phyloP scores from a whole-genome alignment of 2,113 vertebrate genomes.

The Recurvirostra avosetta region DNA sequence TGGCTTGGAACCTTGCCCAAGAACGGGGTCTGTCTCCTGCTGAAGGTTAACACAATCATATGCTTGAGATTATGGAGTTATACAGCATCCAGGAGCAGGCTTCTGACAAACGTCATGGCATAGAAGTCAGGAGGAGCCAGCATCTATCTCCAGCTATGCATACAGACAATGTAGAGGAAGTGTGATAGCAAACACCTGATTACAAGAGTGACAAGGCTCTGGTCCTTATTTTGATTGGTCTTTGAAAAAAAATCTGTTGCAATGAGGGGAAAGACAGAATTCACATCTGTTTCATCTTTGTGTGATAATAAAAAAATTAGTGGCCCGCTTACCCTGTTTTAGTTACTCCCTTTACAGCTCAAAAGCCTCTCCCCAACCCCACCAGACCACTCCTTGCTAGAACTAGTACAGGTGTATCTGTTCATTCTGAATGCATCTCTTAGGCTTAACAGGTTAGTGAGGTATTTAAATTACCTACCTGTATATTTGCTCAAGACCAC shows the following conservation, averaged over 20 bases:
- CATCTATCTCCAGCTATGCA: too few species aligned
- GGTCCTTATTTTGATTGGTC: rapidly evolving
- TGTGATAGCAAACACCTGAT: not conserved
- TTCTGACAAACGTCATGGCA: not conserved
- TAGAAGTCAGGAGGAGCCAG: not conserved
- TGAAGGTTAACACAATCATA: not conserved
- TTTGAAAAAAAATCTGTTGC: not conserved
- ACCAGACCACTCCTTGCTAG: not conserved
- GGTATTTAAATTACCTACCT: constrained; percentile 70
- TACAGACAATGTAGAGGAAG: not conserved
- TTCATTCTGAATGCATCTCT: not conserved
- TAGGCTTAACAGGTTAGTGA: not conserved
- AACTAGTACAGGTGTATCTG: not conserved
- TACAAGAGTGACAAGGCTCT: not conserved
- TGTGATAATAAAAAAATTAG: not conserved
- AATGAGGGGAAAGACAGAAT: not conserved
- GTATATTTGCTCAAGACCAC: constrained; percentile 89
- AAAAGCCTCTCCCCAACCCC: not conserved
- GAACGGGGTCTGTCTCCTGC: rapidly evolving
- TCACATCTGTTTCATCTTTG: not conserved
- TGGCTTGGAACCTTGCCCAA: not conserved
- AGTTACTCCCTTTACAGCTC: not conserved
- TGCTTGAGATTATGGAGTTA: not conserved
- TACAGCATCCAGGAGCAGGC: not conserved
- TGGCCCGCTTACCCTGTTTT: not conserved